Percentiles rank a stretch among this genome's conserved stretches.
phyloP scores from a whole-genome alignment of 2,888 invertebrate species.

The Nomada flava region DNA sequence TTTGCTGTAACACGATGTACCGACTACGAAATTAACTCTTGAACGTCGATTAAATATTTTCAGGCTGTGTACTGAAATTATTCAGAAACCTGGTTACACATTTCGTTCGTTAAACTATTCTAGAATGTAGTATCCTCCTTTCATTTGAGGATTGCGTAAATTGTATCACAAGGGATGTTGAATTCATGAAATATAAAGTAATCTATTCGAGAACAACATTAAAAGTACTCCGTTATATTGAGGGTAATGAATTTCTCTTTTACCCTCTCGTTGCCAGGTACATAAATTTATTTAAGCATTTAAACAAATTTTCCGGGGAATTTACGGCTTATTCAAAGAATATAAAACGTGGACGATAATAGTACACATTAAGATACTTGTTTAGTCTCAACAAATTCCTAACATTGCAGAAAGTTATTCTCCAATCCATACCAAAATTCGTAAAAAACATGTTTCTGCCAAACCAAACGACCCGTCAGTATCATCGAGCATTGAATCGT shows the following conservation, averaged over 20 bases:
- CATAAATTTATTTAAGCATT: too few relatives aligned
- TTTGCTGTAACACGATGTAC: constrained; percentile 15
- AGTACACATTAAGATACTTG: too few relatives aligned
- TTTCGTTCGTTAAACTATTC: not conserved
- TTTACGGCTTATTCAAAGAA: too few relatives aligned
- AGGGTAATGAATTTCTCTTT: too few relatives aligned
- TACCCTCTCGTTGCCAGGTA: too few relatives aligned
- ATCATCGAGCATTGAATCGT: not conserved
- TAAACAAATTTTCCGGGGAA: too few relatives aligned
- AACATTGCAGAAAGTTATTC: not conserved
- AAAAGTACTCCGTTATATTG: too few relatives aligned
- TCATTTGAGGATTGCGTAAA: not conserved
- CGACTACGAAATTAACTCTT: constrained; percentile 31
- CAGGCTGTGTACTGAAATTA: constrained; percentile 20
- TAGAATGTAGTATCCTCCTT: not conserved
- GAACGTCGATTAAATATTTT: constrained; percentile 36
- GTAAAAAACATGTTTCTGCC: not conserved
- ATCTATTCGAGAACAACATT: too few relatives aligned
- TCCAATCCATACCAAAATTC: not conserved
- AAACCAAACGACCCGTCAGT: not conserved
- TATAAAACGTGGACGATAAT: too few relatives aligned
- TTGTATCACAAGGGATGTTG: too few relatives aligned
- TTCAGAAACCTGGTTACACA: not conserved
- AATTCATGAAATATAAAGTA: too few relatives aligned
- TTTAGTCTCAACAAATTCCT: not conserved